Base-by-base conservation (phyloP, 2,113 vertebrate species). In the Aythya baeri region DNA sequence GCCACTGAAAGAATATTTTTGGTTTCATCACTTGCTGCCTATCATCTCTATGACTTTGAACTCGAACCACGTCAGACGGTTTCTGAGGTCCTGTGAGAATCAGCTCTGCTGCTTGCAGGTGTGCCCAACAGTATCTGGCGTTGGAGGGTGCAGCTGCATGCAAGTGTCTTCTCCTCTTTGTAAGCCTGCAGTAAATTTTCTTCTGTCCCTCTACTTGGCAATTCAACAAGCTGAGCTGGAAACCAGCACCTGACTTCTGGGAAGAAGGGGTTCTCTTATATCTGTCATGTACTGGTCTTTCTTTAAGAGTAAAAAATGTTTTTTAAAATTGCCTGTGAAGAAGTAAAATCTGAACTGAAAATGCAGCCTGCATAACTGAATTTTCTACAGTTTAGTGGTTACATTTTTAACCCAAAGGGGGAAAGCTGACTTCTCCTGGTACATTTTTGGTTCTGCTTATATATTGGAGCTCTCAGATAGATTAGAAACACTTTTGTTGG, bases 31-130 rank as follows among this genome's bases (percentile, higher is more conserved):
- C 65, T 84, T 88, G 10, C 4, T 70, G 65, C 67, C 25, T 87
- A 1, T 86, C 3, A 0, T 73, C 23, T 68, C 63, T 70, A 8
- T 76, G 46, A 67, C 27, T 89, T 67, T 17, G 32, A 38, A 11
- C 1, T 1, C 27, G 59, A 89, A 10, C 50, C 0, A 1, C 11
- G 23, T 34, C 63, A 66, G 72, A 34, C 3, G 2, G 43, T 62
- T 83, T 67, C 21, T 54, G 59, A 71, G 38, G 18, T 59, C 52
- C 32, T 74, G 43, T 78, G 89, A 50, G 34, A 89, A 22, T 20
- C 0, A 0, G 38, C 46, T 46, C 11, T 0, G 1, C 1, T 2
- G n/a, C 57, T 72, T 2, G 17, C 2, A 31, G 9, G 8, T 65
- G 36, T 0, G 7, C 57, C 72, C 22, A 62, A 0, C 0, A 0